Conservation (phyloP, 2,888 invertebrate species). For the Mythimna pallens region DNA sequence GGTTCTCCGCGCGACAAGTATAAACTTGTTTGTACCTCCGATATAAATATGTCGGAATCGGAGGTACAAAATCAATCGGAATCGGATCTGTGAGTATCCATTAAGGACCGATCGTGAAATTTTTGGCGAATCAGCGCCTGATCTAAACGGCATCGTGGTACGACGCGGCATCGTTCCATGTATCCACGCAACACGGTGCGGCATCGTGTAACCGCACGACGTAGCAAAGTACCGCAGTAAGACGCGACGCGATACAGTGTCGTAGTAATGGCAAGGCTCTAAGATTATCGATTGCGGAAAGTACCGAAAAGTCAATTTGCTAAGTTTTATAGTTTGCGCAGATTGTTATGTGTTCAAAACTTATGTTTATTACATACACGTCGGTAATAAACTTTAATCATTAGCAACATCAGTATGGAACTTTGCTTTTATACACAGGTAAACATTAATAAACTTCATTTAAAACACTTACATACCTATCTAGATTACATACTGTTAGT, state of each 20-base stretch:
- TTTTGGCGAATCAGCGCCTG: too few species aligned
- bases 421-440: not conserved
- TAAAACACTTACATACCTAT: not conserved
- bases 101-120: too few species aligned
- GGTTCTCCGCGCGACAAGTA: too few species aligned
- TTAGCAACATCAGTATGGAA: conserved; percentile 16
- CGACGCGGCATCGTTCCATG: not conserved
- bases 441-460: not conserved
- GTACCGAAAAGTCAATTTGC: not conserved
- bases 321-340: conserved; percentile 6
- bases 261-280: not conserved
- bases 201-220: too few species aligned
- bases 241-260: too few species aligned
- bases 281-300: conserved; percentile 8
- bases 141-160: too few species aligned
- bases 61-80: too few species aligned
- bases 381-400: conserved; percentile 20
- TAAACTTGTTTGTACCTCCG: too few species aligned
- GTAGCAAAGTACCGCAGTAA: too few species aligned
- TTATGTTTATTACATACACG: conserved; percentile 11
- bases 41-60: too few species aligned
- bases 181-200: too few species aligned
- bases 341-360: conserved; percentile 5
- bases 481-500: not conserved
- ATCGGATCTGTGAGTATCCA: too few species aligned